These are phyloP conservation scores for Pygoscelis adeliae DNA, from an alignment of 2,113 vertebrate genomes.

Conservation along the genomic window DNA sequence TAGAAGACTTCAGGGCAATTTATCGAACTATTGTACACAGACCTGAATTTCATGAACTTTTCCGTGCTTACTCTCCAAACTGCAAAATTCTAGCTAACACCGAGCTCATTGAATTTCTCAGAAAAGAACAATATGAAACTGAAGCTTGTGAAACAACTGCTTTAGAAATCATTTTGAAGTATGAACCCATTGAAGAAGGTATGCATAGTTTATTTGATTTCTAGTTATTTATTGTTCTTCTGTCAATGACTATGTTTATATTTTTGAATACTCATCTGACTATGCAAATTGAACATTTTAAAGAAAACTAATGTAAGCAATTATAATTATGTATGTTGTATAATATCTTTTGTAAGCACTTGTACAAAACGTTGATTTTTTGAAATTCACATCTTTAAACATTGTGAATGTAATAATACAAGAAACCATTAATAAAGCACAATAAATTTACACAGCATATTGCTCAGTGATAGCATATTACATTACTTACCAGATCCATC, in stretches of 20 bases:
- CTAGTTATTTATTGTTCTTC: not conserved
- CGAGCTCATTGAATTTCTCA: slow-evolving; percentile 66
- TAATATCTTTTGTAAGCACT: not conserved
- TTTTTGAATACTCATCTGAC: not conserved
- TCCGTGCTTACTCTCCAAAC: slow-evolving; percentile 57
- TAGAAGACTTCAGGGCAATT: slow-evolving; percentile 75
- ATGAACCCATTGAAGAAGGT: slow-evolving; percentile 78
- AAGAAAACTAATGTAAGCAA: not conserved
- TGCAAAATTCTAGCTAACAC: slow-evolving; percentile 8
- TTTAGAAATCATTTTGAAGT: slow-evolving; percentile 67
- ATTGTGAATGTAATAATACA: not conserved
- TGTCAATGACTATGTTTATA: not conserved
- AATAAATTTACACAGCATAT: not conserved
- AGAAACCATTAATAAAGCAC: not conserved
- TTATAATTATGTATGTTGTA: not conserved
- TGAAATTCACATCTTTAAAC: not conserved
- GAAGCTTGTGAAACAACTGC: not conserved
- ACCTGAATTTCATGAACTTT: slow-evolving; percentile 70
- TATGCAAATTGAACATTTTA: not conserved
- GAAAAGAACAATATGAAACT: slow-evolving; percentile 55
- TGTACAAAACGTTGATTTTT: not conserved
- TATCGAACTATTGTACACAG: slow-evolving; percentile 71
- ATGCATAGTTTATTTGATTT: not conserved
- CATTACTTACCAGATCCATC: not conserved
- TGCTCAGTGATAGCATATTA: not conserved